A percentile compares a stretch with the other conserved stretches of the same genome.
phyloP scores from a whole-genome alignment of 2,113 vertebrate genomes.

The Collichthys lucidus region DNA sequence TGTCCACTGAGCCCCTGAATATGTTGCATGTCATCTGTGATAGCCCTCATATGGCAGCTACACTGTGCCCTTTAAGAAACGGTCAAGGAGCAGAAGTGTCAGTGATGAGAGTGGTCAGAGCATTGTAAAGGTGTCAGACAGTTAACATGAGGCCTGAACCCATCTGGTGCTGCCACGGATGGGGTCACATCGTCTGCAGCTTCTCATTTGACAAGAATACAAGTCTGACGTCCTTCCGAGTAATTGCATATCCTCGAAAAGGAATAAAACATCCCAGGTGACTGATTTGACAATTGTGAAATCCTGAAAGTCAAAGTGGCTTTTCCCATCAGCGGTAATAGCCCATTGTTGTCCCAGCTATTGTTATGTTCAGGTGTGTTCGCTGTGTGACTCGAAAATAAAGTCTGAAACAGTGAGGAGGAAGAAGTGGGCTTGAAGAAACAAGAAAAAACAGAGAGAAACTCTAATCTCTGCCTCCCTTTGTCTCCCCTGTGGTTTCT shows the following conservation, averaged over 20 bases:
- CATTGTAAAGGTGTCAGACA: constrained; percentile 33
- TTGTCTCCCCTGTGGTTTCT: constrained; percentile 21
- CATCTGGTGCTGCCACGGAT: constrained; percentile 14
- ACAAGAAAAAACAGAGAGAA: not conserved
- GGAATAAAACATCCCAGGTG: not conserved
- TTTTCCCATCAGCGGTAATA: constrained; percentile 17
- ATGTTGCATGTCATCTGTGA: constrained; percentile 8
- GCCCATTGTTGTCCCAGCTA: constrained; percentile 9
- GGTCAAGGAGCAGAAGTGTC: constrained; percentile 26
- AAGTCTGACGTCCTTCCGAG: constrained; percentile 28
- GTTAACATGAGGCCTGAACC: constrained; percentile 18
- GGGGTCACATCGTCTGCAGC: constrained; percentile 26
- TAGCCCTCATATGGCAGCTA: not conserved
- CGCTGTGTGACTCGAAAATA: constrained; percentile 3
- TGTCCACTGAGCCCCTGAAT: not conserved
- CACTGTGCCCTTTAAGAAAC: not conserved
- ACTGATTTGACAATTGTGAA: constrained; percentile 42
- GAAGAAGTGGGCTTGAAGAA: not conserved
- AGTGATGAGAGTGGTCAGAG: constrained; percentile 10
- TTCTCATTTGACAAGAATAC: constrained; percentile 32
- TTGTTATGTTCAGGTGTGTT: constrained; percentile 31
- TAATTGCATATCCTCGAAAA: constrained; percentile 34
- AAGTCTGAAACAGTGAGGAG: constrained; percentile 9
- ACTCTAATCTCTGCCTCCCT: constrained; percentile 2
- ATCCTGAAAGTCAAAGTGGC: constrained; percentile 24